These are phyloP conservation scores for Spondyliosoma cantharus DNA, from an alignment of 2,797 vertebrate genomes.

Conservation along the genomic window DNA sequence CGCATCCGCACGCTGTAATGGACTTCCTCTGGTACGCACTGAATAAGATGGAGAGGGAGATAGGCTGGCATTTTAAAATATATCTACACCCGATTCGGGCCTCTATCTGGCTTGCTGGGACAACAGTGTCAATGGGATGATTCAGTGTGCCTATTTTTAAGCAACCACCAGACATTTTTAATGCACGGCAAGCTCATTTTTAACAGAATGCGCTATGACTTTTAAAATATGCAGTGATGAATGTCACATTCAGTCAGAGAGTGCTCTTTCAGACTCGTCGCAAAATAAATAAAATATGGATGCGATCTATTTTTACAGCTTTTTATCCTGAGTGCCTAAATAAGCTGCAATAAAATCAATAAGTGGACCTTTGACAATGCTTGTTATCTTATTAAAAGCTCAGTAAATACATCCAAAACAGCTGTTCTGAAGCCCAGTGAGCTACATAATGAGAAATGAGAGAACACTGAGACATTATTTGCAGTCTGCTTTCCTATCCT, in stretches of 20 bases:
- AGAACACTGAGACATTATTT: slow-evolving; percentile 63
- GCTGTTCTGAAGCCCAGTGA: slow-evolving; percentile 62
- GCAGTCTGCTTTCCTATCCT: slow-evolving; percentile 46
- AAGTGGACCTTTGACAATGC: slow-evolving; percentile 70
- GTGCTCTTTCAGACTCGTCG: slow-evolving; percentile 48
- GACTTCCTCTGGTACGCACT: slow-evolving; percentile 62
- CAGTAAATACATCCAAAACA: slow-evolving; percentile 70
- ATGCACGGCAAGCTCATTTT: slow-evolving; percentile 61
- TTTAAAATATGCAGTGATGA: slow-evolving; percentile 77
- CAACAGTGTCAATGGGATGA: slow-evolving; percentile 67
- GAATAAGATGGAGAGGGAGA: slow-evolving; percentile 65
- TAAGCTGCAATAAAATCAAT: slow-evolving; percentile 74
- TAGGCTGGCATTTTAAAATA: slow-evolving; percentile 70
- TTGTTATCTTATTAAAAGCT: slow-evolving; percentile 75
- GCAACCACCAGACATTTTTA: slow-evolving; percentile 54
- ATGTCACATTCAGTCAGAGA: slow-evolving; percentile 65
- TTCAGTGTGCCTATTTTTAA: slow-evolving; percentile 69
- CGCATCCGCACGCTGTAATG: slow-evolving; percentile 57
- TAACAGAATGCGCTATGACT: slow-evolving; percentile 60
- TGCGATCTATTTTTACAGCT: slow-evolving; percentile 56
- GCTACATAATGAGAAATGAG: slow-evolving; percentile 69
- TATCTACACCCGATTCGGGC: slow-evolving; percentile 54
- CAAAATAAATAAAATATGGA: slow-evolving; percentile 73
- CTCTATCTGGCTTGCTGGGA: slow-evolving; percentile 53
- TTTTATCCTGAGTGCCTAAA: slow-evolving; percentile 58